Conservation (phyloP, 2,888 invertebrate species). For the Thera britannica region DNA sequence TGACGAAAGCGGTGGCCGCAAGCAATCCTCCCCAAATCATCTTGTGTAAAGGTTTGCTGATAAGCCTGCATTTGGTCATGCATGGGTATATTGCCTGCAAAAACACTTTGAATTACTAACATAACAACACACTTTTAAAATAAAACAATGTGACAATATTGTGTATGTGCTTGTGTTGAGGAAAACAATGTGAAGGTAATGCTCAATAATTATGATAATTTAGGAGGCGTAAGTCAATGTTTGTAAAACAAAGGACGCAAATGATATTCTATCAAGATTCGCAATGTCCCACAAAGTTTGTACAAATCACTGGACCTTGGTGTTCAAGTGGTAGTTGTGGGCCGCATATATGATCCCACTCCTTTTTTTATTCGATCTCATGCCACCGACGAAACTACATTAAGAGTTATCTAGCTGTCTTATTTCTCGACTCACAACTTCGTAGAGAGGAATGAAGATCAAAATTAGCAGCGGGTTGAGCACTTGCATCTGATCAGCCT, state of each 20-base stretch:
- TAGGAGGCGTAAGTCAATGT: background rate
- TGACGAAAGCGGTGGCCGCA: constrained; percentile 93
- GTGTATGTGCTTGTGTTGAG: background rate
- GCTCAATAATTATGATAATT: background rate
- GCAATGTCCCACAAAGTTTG: background rate
- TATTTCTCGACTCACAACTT: constrained; percentile 76
- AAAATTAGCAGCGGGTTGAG: constrained; percentile 95
- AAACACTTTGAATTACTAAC: too few relatives aligned
- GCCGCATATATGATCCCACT: background rate
- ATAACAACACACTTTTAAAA: background rate
- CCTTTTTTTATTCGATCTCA: background rate
- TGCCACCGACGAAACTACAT: background rate
- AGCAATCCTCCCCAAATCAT: constrained; percentile 95
- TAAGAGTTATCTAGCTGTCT: background rate
- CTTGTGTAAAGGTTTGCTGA: constrained; percentile 93
- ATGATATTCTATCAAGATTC: constrained; percentile 1
- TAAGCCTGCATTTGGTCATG: constrained; percentile 87
- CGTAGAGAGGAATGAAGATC: constrained; percentile 93
- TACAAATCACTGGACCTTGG: too few relatives aligned
- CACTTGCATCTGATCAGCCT: constrained; percentile 98
- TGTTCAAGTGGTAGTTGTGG: too few relatives aligned
- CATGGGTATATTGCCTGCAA: constrained; percentile 90
- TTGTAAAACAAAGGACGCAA: constrained; percentile 13
- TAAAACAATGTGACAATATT: background rate
- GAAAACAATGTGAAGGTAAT: constrained; percentile 4